phyloP scores from a whole-genome alignment of 2,113 vertebrate genomes.

The Elgaria multicarinata region DNA sequence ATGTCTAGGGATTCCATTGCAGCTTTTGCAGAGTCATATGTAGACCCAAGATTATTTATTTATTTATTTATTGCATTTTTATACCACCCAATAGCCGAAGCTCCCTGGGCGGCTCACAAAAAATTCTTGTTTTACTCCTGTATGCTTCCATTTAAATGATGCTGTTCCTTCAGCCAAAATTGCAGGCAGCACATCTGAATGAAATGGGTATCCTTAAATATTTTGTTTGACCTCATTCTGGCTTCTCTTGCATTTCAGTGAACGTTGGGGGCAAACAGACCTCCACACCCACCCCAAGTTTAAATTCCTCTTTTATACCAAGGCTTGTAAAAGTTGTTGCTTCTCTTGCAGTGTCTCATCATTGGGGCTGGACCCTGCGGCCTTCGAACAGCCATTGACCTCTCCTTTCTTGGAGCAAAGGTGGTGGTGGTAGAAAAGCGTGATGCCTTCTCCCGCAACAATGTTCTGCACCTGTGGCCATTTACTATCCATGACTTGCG shows the following conservation, averaged over 20 bases:
- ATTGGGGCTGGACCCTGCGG: constrained; percentile 98
- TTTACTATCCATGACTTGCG: constrained; percentile 97
- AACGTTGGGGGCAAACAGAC: background rate
- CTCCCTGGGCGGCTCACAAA: no score
- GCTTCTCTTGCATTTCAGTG: background rate
- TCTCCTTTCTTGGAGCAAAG: constrained; percentile 93
- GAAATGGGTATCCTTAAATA: background rate
- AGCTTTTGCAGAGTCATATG: background rate
- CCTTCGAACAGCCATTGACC: constrained; percentile 94
- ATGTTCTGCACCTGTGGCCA: constrained; percentile 96
- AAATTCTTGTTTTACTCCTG: background rate
- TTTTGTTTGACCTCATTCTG: background rate
- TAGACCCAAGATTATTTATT: no score
- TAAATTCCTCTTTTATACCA: background rate
- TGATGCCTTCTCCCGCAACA: constrained; percentile 97
- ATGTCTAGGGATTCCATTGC: background rate
- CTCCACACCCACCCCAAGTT: accelerated
- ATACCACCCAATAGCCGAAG: no score
- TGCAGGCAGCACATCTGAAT: background rate
- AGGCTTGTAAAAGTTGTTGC: background rate
- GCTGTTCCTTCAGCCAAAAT: background rate
- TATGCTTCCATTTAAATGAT: background rate
- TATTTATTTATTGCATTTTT: no score
- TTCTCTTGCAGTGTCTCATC: constrained; percentile 91
- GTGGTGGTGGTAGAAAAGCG: constrained; percentile 97